Percentiles rank a stretch among this genome's conserved stretches.
Evolutionary conservation across 2,113 vertebrate genomes (phyloP).

Genomic region (Indicator maculatus): DNA sequence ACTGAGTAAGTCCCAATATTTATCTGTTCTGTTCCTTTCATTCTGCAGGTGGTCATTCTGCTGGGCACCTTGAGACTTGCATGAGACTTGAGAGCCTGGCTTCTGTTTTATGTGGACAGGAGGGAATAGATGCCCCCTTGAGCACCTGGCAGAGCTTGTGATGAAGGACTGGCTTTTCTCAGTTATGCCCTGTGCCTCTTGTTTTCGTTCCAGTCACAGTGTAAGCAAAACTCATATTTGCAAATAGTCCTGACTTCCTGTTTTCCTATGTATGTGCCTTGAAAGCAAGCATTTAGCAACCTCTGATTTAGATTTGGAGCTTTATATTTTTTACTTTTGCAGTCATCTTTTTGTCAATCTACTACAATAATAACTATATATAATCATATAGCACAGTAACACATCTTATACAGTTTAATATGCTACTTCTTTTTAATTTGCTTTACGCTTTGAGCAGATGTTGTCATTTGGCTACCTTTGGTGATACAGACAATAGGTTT

Average conservation of each 20-base stretch:
- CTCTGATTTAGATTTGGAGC: background rate
- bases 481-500: background rate
- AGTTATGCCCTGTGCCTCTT: background rate
- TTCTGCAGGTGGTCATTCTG: background rate
- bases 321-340: background rate
- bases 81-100: background rate
- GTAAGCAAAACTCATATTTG: background rate
- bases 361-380: background rate
- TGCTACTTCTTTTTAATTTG: background rate
- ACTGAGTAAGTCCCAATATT: background rate
- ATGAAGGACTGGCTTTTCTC: background rate
- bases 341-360: background rate
- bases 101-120: background rate
- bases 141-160: fast-evolving
- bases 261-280: background rate
- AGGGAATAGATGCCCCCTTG: background rate
- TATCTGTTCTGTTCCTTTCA: background rate
- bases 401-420: background rate
- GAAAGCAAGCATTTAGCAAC: background rate
- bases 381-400: background rate
- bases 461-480: background rate
- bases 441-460: background rate
- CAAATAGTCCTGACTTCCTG: background rate
- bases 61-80: background rate
- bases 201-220: background rate